phyloP scores from a whole-genome alignment of 2,113 vertebrate species.

The Crotalus viridis region DNA sequence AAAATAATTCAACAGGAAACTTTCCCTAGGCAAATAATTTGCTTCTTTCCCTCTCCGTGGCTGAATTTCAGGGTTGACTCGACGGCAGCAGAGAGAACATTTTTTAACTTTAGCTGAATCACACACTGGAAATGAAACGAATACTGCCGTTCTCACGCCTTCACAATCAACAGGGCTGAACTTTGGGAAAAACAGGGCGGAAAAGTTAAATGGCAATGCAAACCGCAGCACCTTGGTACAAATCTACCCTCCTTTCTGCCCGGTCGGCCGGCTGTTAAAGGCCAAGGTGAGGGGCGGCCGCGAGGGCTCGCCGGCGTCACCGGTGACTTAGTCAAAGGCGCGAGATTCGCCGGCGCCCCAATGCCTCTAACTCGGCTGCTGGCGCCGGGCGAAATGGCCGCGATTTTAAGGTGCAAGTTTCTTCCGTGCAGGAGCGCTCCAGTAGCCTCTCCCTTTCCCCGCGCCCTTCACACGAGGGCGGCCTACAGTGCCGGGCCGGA shows the following conservation, averaged over 20 bases:
- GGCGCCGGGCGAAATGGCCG: background rate
- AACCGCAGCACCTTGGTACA: background rate
- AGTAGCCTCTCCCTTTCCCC: background rate
- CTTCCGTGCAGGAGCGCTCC: background rate
- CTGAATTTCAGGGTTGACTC: background rate
- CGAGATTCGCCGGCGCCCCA: background rate
- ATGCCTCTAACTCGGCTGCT: background rate
- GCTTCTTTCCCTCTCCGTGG: background rate
- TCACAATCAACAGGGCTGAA: background rate
- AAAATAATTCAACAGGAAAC: background rate
- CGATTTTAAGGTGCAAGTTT: background rate
- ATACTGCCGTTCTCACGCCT: background rate
- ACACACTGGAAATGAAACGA: background rate
- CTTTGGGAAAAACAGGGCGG: background rate
- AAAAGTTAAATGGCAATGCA: background rate
- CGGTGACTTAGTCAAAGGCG: background rate
- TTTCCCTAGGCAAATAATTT: background rate
- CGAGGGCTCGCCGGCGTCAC: background rate
- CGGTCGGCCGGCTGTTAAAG: background rate
- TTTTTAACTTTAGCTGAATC: background rate
- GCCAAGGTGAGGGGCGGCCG: background rate
- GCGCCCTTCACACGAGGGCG: background rate
- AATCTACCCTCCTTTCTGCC: background rate
- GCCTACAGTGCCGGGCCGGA: background rate
- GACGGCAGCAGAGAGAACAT: background rate